These are phyloP conservation scores for Anastrepha ludens DNA, from an alignment of 1,140 invertebrate species.

Conservation along the genomic window DNA sequence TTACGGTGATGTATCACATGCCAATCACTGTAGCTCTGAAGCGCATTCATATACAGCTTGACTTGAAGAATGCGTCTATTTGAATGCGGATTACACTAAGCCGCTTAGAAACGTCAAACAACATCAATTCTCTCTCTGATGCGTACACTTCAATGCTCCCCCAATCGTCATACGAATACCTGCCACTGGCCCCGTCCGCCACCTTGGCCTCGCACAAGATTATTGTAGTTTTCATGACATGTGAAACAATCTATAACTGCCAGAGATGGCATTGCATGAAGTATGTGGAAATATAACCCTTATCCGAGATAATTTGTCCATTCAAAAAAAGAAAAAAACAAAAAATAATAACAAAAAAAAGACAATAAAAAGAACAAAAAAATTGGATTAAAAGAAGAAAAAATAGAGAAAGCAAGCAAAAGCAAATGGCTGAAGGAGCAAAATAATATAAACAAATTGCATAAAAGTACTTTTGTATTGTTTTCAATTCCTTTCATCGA, in stretches of 20 bases:
- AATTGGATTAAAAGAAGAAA: too few relatives aligned
- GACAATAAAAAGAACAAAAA: too few relatives aligned
- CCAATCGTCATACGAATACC: not conserved
- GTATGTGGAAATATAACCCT: not conserved
- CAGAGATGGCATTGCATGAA: not conserved
- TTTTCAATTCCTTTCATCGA: not conserved
- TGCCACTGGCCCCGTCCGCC: not conserved
- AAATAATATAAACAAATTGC: not conserved
- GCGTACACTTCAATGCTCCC: not conserved
- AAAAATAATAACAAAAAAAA: not conserved
- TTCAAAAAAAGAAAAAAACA: not conserved
- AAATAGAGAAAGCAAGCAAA: too few relatives aligned
- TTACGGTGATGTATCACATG: constrained; percentile 42
- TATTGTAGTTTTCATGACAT: not conserved
- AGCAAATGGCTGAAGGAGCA: not conserved
- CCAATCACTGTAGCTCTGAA: not conserved
- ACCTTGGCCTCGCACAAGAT: not conserved
- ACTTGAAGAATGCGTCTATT: constrained; percentile 42
- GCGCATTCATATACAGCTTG: constrained; percentile 26
- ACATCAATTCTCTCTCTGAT: constrained; percentile 20
- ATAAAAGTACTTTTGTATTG: not conserved
- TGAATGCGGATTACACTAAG: constrained; percentile 42
- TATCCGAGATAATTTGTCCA: constrained; percentile 26
- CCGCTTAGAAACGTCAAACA: constrained; percentile 45
- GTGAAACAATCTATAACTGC: not conserved